These are phyloP conservation scores for Apocrypta bakeri DNA, from an alignment of 1,140 invertebrate genomes.

Conservation along the genomic window DNA sequence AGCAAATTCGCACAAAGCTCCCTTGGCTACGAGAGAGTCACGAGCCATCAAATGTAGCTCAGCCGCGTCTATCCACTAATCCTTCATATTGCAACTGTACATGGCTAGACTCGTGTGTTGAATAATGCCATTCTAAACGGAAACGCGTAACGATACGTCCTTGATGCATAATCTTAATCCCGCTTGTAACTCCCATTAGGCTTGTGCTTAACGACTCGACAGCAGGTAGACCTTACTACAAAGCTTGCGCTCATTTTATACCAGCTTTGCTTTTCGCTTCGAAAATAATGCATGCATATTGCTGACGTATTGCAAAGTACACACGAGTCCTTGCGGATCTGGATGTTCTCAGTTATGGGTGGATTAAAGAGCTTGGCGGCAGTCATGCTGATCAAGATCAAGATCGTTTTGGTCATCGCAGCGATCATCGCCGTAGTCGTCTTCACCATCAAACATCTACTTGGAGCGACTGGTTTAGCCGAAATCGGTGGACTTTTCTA, in stretches of 20 bases:
- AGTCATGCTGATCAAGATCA: constrained; percentile 62
- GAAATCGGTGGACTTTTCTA: neutral
- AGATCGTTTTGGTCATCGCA: constrained; percentile 58
- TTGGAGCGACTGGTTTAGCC: neutral
- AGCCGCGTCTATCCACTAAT: neutral
- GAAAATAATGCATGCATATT: too few species aligned
- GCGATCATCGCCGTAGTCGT: constrained; percentile 57
- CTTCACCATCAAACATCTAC: constrained; percentile 54
- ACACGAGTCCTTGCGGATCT: too few species aligned
- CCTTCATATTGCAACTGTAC: neutral
- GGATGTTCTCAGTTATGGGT: constrained; percentile 57
- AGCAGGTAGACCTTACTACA: too few species aligned
- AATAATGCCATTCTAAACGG: neutral
- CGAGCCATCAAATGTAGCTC: neutral
- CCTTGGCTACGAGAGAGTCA: constrained; percentile 17
- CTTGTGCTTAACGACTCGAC: too few species aligned
- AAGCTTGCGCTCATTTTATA: too few species aligned
- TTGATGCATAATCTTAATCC: neutral
- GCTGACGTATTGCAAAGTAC: too few species aligned
- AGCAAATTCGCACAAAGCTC: constrained; percentile 16
- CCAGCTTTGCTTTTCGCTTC: too few species aligned
- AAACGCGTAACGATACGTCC: neutral
- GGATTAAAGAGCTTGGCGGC: constrained; percentile 60
- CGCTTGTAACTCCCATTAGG: neutral
- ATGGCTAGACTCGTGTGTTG: neutral